Conservation (phyloP, 2,797 vertebrate species). For the Malacoraja senta region DNA sequence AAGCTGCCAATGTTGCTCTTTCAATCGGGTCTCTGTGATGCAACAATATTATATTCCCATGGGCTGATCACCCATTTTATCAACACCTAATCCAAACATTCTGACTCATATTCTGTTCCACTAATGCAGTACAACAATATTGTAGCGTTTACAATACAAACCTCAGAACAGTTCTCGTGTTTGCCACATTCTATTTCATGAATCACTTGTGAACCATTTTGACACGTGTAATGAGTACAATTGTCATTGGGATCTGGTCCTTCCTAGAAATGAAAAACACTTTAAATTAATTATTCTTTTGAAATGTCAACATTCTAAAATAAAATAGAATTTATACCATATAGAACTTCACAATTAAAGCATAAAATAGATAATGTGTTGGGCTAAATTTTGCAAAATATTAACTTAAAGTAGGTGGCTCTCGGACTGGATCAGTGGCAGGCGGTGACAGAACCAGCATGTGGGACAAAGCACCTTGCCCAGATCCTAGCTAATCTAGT, state of each 20-base stretch:
- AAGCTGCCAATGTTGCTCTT: too few species aligned
- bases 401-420: background rate
- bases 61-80: too few species aligned
- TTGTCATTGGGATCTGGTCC: slow-evolving; percentile 11
- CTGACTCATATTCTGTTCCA: background rate
- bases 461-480: too few species aligned
- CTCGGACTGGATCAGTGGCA: too few species aligned
- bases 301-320: background rate
- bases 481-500: too few species aligned
- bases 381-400: background rate
- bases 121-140: background rate
- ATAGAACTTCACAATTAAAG: background rate
- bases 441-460: too few species aligned
- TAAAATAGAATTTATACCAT: background rate
- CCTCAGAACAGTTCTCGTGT: background rate
- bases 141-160: background rate
- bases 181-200: background rate
- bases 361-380: background rate
- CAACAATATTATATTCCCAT: too few species aligned
- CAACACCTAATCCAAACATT: background rate
- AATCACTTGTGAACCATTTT: background rate
- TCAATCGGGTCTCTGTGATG: too few species aligned
- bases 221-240: background rate
- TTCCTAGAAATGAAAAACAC: background rate
- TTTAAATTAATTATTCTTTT: background rate